phyloP scores from a whole-genome alignment of 2,797 vertebrate genomes.

The Gymnocypris eckloni region DNA sequence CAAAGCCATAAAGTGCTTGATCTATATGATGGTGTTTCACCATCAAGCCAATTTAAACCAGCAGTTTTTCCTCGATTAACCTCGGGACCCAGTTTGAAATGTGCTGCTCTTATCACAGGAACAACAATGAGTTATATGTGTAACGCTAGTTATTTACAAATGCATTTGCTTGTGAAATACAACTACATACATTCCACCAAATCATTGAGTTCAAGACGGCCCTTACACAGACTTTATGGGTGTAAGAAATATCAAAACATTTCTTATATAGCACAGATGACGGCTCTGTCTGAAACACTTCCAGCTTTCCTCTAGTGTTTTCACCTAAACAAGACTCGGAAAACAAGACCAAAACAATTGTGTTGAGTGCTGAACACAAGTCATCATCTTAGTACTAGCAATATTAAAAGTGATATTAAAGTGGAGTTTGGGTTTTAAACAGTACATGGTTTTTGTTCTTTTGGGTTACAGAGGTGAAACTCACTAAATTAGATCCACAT shows the following conservation, averaged over 20 bases:
- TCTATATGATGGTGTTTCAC: constrained; percentile 47
- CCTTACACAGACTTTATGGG: not conserved
- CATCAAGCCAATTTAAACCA: constrained; percentile 16
- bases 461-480: not conserved
- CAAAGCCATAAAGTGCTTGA: constrained; percentile 80
- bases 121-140: not conserved
- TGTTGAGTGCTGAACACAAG: not conserved
- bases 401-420: not conserved
- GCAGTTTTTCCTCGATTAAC: not conserved
- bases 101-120: not conserved
- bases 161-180: not conserved
- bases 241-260: not conserved
- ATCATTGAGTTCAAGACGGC: not conserved
- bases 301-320: not conserved
- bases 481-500: not conserved
- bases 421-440: not conserved
- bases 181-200: constrained; percentile 20
- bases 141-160: constrained; percentile 39
- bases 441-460: not conserved
- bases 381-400: not conserved
- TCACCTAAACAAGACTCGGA: not conserved
- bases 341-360: not conserved
- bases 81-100: not conserved
- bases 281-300: not conserved
- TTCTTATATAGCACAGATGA: not conserved